A percentile compares a stretch with the other conserved stretches of the same genome.
Evolutionary conservation across 2,888 invertebrate genomes (phyloP).

Genomic region (Galerucella calmariensis): DNA sequence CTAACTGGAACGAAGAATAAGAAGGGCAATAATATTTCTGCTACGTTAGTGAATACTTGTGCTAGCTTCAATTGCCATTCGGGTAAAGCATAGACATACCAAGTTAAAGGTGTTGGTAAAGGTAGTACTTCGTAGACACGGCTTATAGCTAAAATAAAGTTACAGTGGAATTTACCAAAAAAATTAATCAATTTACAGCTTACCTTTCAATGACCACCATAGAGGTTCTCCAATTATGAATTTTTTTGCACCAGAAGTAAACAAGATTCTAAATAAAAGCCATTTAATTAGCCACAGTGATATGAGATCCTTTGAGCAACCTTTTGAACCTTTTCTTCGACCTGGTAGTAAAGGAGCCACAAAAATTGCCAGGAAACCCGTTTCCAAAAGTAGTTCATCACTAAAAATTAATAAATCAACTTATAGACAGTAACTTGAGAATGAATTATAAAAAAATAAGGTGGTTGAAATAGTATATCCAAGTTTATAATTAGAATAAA

Average conservation of each 20-base stretch:
- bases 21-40: constrained; percentile 76
- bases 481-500: neutral
- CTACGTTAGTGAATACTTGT: constrained; percentile 71
- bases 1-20: constrained; percentile 78
- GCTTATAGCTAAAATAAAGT: constrained; percentile 67
- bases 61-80: constrained; percentile 72
- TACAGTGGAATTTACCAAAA: no score
- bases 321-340: constrained; percentile 62
- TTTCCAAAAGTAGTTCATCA: constrained; percentile 80
- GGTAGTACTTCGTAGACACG: constrained; percentile 81
- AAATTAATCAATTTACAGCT: neutral
- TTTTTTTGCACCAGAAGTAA: constrained; percentile 78
- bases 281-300: constrained; percentile 77
- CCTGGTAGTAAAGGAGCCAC: constrained; percentile 73
- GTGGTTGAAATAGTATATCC: neutral
- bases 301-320: constrained; percentile 67
- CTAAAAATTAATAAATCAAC: constrained; percentile 61
- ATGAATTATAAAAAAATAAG: neutral
- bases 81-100: constrained; percentile 80
- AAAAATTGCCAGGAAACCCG: constrained; percentile 76
- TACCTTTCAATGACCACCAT: constrained; percentile 84
- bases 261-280: constrained; percentile 78
- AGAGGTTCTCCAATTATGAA: constrained; percentile 77
- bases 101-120: constrained; percentile 78
- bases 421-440: neutral